Evolutionary conservation across 2,888 invertebrate species (phyloP).

Genomic region (Platerodrilus igneus): DNA sequence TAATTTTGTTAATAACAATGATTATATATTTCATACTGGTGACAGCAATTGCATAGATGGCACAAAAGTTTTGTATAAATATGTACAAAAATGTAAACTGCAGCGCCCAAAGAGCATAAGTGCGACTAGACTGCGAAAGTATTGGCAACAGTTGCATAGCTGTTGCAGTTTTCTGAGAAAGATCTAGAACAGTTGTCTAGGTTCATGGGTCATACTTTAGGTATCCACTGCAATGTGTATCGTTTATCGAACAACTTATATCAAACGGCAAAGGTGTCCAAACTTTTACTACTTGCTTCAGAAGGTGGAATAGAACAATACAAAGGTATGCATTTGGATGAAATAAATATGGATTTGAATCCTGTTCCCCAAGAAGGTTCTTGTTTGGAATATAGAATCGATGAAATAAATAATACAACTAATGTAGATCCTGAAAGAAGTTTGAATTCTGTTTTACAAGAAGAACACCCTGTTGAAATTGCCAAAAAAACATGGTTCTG

Average conservation of each 20-base stretch:
- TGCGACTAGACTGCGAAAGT: conserved; percentile 24
- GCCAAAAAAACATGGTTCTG: too few species aligned
- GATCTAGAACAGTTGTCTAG: conserved; percentile 7
- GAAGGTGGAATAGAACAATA: conserved; percentile 7
- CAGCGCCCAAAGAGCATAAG: conserved; percentile 12
- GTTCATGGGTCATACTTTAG: conserved; percentile 9
- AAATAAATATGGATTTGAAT: conserved; percentile 15
- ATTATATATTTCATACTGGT: conserved; percentile 18
- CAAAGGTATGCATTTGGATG: conserved; percentile 10
- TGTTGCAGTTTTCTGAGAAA: conserved; percentile 4
- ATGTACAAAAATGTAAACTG: conserved; percentile 20
- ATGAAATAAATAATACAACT: too few species aligned
- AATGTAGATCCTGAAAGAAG: too few species aligned
- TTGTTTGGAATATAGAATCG: too few species aligned
- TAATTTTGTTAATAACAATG: conserved; percentile 19
- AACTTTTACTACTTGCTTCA: conserved; percentile 7
- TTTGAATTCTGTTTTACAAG: too few species aligned
- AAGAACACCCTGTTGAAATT: too few species aligned
- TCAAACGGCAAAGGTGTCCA: conserved; percentile 10
- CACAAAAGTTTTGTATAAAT: conserved; percentile 24
- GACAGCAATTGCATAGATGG: conserved; percentile 21
- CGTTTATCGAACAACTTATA: conserved; percentile 1
- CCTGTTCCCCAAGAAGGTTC: conserved; percentile 1
- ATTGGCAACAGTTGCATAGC: too few species aligned
- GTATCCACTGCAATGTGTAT: conserved; percentile 8